Conservation (phyloP, 2,113 vertebrate genomes). For the Picathartes gymnocephalus region DNA sequence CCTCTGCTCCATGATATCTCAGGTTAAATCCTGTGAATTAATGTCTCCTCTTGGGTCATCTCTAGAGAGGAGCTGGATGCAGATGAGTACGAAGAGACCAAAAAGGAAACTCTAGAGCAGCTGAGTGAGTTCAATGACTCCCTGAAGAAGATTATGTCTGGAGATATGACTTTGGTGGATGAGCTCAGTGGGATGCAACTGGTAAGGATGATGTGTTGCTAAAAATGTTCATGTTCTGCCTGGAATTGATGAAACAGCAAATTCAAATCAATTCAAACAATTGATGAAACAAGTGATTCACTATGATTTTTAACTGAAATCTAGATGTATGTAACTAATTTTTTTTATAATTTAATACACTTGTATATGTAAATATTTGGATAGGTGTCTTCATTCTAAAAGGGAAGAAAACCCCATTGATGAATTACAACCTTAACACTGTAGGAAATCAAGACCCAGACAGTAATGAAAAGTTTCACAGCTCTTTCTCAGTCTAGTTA, state of each 20-base stretch:
- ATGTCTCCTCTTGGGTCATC: background rate
- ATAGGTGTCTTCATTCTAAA: background rate
- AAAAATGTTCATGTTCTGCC: background rate
- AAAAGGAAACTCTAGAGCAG: conserved; percentile 95
- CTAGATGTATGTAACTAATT: background rate
- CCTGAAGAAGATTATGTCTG: conserved; percentile 94
- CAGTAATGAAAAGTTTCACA: background rate
- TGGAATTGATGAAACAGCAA: background rate
- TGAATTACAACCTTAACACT: background rate
- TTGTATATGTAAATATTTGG: background rate
- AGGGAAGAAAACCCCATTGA: background rate
- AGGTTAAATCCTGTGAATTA: background rate
- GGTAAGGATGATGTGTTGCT: conserved; percentile 72
- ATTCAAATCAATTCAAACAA: no score
- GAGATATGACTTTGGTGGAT: conserved; percentile 95
- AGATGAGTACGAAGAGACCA: conserved; percentile 96
- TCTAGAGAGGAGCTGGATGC: conserved; percentile 91
- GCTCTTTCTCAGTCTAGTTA: background rate
- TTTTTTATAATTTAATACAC: background rate
- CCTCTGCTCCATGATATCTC: background rate
- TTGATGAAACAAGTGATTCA: background rate
- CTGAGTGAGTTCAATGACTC: conserved; percentile 94
- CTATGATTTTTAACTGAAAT: background rate
- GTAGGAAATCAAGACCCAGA: background rate
- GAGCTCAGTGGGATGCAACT: conserved; percentile 96